phyloP scores from a whole-genome alignment of 2,113 vertebrate species.

The Panurus biarmicus region DNA sequence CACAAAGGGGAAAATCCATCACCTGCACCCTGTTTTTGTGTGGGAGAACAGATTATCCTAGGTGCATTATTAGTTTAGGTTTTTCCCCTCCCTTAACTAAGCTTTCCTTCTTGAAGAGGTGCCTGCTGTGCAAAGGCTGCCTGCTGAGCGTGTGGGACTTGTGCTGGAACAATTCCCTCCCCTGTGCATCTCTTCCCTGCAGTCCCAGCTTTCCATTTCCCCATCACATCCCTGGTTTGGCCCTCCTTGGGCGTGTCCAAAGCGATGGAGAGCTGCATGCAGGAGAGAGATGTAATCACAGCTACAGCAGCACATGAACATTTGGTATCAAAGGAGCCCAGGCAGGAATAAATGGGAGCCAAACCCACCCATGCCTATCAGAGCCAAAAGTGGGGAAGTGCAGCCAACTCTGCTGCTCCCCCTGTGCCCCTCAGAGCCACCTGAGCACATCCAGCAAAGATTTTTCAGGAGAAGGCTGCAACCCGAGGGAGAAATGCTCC shows the following conservation, averaged over 20 bases:
- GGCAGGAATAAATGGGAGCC: conserved; percentile 30
- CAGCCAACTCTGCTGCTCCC: background rate
- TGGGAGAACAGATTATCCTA: background rate
- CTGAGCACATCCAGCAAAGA: background rate
- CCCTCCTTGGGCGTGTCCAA: conserved; percentile 2
- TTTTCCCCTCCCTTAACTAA: background rate
- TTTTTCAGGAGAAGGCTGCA: background rate
- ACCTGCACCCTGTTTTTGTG: background rate
- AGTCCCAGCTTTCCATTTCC: background rate
- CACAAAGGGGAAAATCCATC: conserved; percentile 25
- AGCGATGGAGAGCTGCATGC: background rate
- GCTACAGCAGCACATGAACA: conserved; percentile 53
- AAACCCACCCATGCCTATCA: conserved; percentile 52
- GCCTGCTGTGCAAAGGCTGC: background rate
- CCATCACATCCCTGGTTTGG: background rate
- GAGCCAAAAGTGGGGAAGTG: conserved; percentile 4
- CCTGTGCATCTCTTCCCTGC: background rate
- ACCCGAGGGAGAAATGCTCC: background rate
- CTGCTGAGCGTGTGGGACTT: background rate
- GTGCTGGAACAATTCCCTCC: background rate
- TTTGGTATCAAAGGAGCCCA: conserved; percentile 56
- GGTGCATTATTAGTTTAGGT: background rate
- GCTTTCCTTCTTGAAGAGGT: background rate
- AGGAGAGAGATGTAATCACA: conserved; percentile 48
- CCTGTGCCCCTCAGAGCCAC: background rate